Evolutionary conservation across 2,113 vertebrate genomes (phyloP).

Genomic region (Oryzias woworae): DNA sequence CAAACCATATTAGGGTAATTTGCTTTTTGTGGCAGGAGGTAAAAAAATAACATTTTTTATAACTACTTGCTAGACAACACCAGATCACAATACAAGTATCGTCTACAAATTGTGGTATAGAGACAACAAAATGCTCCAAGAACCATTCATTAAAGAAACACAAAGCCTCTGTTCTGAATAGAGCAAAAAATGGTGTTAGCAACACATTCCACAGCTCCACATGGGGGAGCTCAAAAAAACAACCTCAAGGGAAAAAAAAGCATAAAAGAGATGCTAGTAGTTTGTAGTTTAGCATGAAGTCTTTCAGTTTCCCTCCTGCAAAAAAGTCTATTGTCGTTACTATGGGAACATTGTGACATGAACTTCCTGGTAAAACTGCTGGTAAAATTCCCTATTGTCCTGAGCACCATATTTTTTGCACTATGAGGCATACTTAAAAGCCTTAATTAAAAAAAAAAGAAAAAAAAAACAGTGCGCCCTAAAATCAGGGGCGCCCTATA

Average conservation of each 20-base stretch:
- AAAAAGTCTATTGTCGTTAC: constrained; percentile 52
- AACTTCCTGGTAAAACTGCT: constrained; percentile 42
- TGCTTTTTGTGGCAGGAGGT: neutral
- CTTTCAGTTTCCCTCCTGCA: constrained; percentile 51
- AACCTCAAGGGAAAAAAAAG: constrained; percentile 26
- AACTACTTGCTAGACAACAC: no score
- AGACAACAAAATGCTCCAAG: no score
- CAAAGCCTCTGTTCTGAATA: no score
- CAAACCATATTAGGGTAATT: no score
- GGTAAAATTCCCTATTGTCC: constrained; percentile 36
- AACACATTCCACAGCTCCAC: constrained; percentile 36
- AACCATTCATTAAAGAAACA: no score
- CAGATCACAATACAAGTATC: no score
- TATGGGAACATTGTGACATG: constrained; percentile 50
- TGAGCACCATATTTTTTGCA: constrained; percentile 12
- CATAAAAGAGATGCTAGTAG: constrained; percentile 20
- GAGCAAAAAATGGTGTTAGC: neutral
- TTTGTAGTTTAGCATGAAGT: constrained; percentile 53
- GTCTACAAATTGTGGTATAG: neutral
- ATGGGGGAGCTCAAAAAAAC: constrained; percentile 18
- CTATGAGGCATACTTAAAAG: no score
- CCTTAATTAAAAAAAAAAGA: no score
- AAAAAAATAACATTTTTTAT: neutral
- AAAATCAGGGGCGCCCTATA: neutral
- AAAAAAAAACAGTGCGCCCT: no score